These are phyloP conservation scores for Paraescarpia echinospica DNA, from an alignment of 1,140 invertebrate genomes.

Conservation along the genomic window DNA sequence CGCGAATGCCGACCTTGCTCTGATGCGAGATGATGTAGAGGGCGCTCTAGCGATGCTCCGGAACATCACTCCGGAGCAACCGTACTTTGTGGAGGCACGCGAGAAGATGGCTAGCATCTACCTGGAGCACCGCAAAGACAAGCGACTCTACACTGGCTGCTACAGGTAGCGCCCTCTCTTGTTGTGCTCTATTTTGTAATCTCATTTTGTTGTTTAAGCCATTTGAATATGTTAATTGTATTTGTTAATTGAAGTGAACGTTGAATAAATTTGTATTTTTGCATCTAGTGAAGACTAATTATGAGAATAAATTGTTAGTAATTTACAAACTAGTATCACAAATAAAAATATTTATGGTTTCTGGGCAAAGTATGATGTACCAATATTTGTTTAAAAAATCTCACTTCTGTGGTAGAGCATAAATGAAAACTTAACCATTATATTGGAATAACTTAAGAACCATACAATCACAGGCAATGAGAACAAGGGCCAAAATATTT, in stretches of 20 bases:
- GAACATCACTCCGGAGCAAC: conserved; percentile 74
- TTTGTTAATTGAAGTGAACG: neutral
- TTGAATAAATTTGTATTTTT: neutral
- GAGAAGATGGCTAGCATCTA: conserved; percentile 91
- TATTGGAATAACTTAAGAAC: no score
- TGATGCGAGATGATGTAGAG: conserved; percentile 79
- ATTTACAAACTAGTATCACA: no score
- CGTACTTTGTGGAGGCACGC: conserved; percentile 72
- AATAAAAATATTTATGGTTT: no score
- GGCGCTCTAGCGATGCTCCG: conserved; percentile 78
- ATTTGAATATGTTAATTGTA: conserved; percentile 2
- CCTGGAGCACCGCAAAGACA: conserved; percentile 83
- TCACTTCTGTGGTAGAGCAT: no score
- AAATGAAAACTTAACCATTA: no score
- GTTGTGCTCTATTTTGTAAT: neutral
- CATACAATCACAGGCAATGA: no score
- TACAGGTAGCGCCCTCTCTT: conserved; percentile 58
- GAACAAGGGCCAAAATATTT: no score
- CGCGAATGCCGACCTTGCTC: conserved; percentile 78
- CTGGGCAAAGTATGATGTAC: no score
- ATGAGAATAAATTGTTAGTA: no score
- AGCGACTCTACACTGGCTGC: conserved; percentile 65
- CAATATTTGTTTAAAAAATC: no score
- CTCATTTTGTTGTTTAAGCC: neutral
- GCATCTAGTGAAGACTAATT: no score